Base-by-base conservation (phyloP, 1,140 invertebrate species). In the Drosophila subpulchrella region DNA sequence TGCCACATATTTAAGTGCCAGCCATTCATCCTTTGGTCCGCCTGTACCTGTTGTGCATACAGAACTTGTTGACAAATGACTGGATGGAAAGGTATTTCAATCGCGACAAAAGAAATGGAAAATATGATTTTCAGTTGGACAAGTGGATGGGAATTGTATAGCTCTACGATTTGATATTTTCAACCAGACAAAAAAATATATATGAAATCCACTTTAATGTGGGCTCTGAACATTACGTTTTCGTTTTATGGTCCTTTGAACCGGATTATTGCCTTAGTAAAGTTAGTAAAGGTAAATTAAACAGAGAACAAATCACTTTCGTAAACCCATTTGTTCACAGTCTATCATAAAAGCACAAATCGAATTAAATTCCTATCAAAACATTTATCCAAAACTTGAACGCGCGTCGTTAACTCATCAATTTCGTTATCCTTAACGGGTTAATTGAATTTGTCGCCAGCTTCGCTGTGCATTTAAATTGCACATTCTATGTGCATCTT, bases 401-500 rank as follows among this genome's bases (percentile, higher is more conserved):
- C 24, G 13, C 15, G n/a, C 15, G 32, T 8, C 10, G 12, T 27
- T 56, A 38, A 48, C 27, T 36, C 30, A 70, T 70, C 51, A 66
- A 44, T 66, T 62, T 15, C 13, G 67, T 15, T 50, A 70, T 71
- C 51, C 17, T 70, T 57, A 70, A 70, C 57, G 65, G 65, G 67
- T 71, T 70, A 70, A 70, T 71, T 36, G 42, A 57, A 71, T 70
- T 41, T 71, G 50, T 70, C 71, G 71, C 68, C 62, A 58, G 65
- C 50, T 65, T 75, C 59, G 75, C 60, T 54, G 44, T 15, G 47
- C 38, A 65, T 54, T 55, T 42, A 57, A 54, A 67, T 57, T 44
- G 57, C 53, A 47, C 66, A 81, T 67, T 72, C 58, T 50, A 75
- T 58, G 42, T 54, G 74, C 79, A 82, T 81, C 74, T 76, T 62